These are phyloP conservation scores for Hecatera dysodea DNA, from an alignment of 2,888 invertebrate species.

Conservation along the genomic window DNA sequence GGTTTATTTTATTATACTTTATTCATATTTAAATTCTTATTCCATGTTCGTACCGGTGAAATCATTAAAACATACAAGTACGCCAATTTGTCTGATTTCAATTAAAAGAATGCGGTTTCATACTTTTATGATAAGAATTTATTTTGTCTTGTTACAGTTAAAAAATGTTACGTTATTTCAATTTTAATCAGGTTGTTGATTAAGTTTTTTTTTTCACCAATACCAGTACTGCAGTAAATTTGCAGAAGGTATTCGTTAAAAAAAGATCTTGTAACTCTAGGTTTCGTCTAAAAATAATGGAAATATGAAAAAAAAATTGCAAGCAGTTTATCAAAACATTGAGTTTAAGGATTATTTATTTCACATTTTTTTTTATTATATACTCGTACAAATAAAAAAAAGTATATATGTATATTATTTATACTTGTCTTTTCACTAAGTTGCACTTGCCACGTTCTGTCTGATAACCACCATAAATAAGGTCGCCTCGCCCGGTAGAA, in stretches of 20 bases:
- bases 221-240: neutral
- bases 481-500: too few species aligned
- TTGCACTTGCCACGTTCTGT: too few species aligned
- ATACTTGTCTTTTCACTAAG: too few species aligned
- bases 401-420: too few species aligned
- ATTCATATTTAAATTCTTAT: conserved; percentile 4
- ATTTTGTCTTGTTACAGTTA: conserved; percentile 1
- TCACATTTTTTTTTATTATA: too few species aligned
- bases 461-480: too few species aligned
- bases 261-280: too few species aligned
- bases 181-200: too few species aligned
- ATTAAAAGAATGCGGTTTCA: conserved; percentile 22
- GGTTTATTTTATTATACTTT: neutral
- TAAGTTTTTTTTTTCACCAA: neutral
- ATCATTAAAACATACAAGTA: conserved; percentile 31
- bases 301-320: neutral
- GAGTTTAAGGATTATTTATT: too few species aligned
- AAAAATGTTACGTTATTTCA: neutral
- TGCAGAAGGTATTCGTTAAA: too few species aligned
- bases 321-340: too few species aligned
- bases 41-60: neutral
- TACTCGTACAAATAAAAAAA: too few species aligned
- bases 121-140: conserved; percentile 20
- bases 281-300: neutral
- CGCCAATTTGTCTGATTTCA: conserved; percentile 33